These are phyloP conservation scores for Penaeus vannamei DNA, from an alignment of 1,140 invertebrate species.

Conservation along the genomic window DNA sequence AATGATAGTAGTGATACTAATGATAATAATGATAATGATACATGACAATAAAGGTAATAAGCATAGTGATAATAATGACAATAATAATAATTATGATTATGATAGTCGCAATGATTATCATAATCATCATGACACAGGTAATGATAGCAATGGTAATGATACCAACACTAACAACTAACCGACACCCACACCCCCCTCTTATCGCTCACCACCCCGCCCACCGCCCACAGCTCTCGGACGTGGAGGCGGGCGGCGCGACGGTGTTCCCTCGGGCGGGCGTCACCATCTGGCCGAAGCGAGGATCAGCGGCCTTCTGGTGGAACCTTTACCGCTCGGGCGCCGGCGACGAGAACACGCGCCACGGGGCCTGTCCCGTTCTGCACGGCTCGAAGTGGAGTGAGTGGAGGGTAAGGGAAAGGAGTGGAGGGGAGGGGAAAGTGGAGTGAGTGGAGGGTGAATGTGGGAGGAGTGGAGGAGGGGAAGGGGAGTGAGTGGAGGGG, in stretches of 20 bases:
- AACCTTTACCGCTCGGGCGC: slow-evolving; percentile 72
- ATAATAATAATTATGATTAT: too few species aligned
- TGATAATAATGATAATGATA: too few species aligned
- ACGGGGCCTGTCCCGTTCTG: slow-evolving; percentile 75
- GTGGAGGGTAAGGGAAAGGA: slow-evolving; percentile 25
- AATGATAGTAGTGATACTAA: too few species aligned
- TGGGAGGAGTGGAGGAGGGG: not conserved
- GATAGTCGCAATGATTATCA: too few species aligned
- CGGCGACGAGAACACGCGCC: slow-evolving; percentile 72
- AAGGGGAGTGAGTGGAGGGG: not conserved
- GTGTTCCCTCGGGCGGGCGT: slow-evolving; percentile 72
- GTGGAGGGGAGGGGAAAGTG: not conserved
- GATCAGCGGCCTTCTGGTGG: slow-evolving; percentile 74
- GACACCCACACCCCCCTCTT: not conserved
- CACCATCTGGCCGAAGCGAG: slow-evolving; percentile 71
- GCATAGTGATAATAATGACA: too few species aligned
- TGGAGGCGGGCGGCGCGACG: slow-evolving; percentile 72
- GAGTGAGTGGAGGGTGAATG: not conserved
- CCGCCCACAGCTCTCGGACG: slow-evolving; percentile 71
- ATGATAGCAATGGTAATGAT: too few species aligned
- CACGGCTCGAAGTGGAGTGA: slow-evolving; percentile 74
- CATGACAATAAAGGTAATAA: too few species aligned
- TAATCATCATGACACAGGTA: too few species aligned
- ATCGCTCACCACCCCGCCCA: slow-evolving; percentile 46
- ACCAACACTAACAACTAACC: too few species aligned